Conservation (phyloP, 1,140 invertebrate genomes). For the Scaptomyza pallida region DNA sequence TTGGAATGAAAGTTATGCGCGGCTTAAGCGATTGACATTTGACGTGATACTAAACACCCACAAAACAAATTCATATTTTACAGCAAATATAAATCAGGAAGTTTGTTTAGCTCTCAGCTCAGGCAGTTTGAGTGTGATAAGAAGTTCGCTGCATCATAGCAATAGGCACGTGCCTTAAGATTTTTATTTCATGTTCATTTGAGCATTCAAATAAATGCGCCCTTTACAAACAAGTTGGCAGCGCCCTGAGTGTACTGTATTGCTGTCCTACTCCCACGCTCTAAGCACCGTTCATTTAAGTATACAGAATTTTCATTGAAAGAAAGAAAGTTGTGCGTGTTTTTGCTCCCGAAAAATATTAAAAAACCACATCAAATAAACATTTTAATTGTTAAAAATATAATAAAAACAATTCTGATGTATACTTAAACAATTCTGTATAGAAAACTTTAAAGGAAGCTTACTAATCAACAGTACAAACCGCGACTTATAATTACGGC, state of each 20-base stretch:
- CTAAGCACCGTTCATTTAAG: slow-evolving; percentile 31
- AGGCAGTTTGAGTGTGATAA: slow-evolving; percentile 21
- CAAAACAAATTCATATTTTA: slow-evolving; percentile 32
- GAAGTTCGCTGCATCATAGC: slow-evolving; percentile 1
- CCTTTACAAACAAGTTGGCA: slow-evolving; percentile 20
- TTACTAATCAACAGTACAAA: not conserved
- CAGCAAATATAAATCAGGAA: slow-evolving; percentile 30
- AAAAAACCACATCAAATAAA: not conserved
- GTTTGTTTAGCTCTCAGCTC: too few relatives aligned
- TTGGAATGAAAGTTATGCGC: not conserved
- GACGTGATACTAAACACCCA: slow-evolving; percentile 15
- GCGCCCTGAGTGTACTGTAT: not conserved
- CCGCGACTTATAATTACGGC: slow-evolving; percentile 4
- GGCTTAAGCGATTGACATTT: slow-evolving; percentile 6
- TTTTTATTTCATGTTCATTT: too few relatives aligned
- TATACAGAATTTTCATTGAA: slow-evolving; percentile 71
- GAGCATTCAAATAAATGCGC: slow-evolving; percentile 21
- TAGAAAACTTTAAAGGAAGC: not conserved
- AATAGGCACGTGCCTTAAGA: slow-evolving; percentile 22
- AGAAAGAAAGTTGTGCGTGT: slow-evolving; percentile 48
- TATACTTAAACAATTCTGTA: not conserved
- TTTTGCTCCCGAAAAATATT: slow-evolving; percentile 23
- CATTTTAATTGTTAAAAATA: slow-evolving; percentile 4
- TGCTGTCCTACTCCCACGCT: slow-evolving; percentile 14
- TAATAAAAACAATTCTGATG: not conserved